Conservation (phyloP, 2,888 invertebrate species). For the Tipula lateralis region DNA sequence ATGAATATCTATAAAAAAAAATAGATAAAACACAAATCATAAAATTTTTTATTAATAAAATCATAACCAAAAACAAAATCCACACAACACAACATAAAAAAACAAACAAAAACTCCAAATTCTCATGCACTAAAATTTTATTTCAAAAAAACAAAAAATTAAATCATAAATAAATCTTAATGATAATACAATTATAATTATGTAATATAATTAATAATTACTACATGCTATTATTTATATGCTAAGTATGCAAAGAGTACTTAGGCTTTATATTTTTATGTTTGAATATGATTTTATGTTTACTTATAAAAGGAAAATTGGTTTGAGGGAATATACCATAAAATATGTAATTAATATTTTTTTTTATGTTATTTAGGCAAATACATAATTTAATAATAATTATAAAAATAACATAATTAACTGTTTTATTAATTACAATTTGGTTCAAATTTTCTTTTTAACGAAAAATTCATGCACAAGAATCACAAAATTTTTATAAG, state of each 20-base stretch:
- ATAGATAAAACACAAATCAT: background rate
- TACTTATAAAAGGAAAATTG: background rate
- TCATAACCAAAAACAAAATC: background rate
- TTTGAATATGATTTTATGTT: background rate
- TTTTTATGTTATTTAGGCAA: background rate
- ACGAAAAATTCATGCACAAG: background rate
- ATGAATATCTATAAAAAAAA: conserved; percentile 49
- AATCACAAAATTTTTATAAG: background rate
- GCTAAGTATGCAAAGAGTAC: background rate
- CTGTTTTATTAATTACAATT: background rate
- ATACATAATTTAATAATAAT: background rate
- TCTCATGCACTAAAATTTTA: background rate
- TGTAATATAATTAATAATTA: background rate
- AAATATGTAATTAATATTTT: background rate
- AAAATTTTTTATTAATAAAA: background rate
- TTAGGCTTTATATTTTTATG: background rate
- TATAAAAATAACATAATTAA: background rate
- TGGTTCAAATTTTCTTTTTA: background rate
- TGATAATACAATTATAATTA: background rate
- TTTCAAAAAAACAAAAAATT: background rate
- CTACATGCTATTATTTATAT: background rate
- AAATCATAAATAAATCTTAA: background rate
- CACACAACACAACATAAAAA: background rate
- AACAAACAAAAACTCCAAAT: background rate
- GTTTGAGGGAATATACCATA: background rate